A percentile compares a stretch with the other conserved stretches of the same genome.
Evolutionary conservation across 2,797 vertebrate species (phyloP).

Genomic region (Trachurus trachurus): DNA sequence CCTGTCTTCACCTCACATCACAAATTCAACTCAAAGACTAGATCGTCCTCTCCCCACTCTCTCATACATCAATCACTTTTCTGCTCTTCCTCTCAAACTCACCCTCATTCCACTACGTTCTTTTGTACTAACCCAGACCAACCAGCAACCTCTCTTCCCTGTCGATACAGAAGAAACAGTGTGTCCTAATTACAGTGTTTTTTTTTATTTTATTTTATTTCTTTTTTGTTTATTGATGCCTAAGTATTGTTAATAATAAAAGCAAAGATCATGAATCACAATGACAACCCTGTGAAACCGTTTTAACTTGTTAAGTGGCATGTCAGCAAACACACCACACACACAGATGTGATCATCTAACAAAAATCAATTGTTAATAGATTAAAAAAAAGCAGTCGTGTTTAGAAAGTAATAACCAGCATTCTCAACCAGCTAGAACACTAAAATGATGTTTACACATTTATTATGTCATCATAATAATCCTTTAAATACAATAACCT

Average conservation of each 20-base stretch:
- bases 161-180: conserved; percentile 65
- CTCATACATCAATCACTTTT: conserved; percentile 30
- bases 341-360: background rate
- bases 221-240: conserved; percentile 73
- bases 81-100: conserved; percentile 40
- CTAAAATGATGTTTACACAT: background rate
- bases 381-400: too few relatives aligned
- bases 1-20: conserved; percentile 49
- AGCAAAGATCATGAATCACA: conserved; percentile 72
- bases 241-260: conserved; percentile 84
- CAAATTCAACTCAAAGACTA: conserved; percentile 15
- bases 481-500: background rate
- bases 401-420: background rate
- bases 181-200: conserved; percentile 79
- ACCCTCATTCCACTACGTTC: conserved; percentile 62
- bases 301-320: conserved; percentile 30
- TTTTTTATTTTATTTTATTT: conserved; percentile 65
- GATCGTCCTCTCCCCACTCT: conserved; percentile 12
- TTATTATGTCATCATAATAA: background rate
- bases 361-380: too few relatives aligned
- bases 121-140: conserved; percentile 75
- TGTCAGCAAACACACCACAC: background rate
- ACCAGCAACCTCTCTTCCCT: conserved; percentile 69
- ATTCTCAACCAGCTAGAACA: background rate
- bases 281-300: conserved; percentile 28